Evolutionary conservation across 2,113 vertebrate species (phyloP).

Genomic region (Siniperca chuatsi): DNA sequence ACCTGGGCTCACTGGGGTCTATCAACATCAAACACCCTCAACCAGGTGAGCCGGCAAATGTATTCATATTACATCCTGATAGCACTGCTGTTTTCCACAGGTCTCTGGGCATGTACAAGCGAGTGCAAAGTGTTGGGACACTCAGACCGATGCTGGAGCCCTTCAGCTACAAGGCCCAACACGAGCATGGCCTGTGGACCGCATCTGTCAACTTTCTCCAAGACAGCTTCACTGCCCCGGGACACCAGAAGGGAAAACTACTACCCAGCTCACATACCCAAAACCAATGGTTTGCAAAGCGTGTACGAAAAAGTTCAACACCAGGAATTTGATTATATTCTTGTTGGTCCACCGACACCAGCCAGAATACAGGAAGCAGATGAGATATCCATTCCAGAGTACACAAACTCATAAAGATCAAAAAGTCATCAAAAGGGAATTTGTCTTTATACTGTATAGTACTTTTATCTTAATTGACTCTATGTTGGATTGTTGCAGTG

Average conservation of each 20-base stretch:
- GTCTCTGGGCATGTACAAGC: constrained; percentile 95
- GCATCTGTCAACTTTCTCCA: constrained; percentile 91
- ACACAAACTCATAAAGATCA: constrained; percentile 84
- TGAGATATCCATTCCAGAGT: constrained; percentile 91
- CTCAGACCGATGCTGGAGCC: constrained; percentile 98
- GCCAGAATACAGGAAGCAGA: constrained; percentile 93
- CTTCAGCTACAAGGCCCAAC: constrained; percentile 88
- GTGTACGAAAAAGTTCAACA: constrained; percentile 95
- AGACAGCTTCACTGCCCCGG: constrained; percentile 92
- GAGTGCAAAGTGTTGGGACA: constrained; percentile 98
- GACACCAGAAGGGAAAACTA: constrained; percentile 91
- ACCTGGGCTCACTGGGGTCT: constrained; percentile 22
- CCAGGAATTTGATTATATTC: constrained; percentile 92
- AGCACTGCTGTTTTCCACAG: constrained; percentile 75
- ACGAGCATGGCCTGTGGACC: constrained; percentile 83
- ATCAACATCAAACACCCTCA: constrained; percentile 15
- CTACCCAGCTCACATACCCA: constrained; percentile 91
- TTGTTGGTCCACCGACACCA: constrained; percentile 90
- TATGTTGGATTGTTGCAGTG: constrained; percentile 74
- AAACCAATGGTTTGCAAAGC: constrained; percentile 92
- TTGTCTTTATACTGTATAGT: constrained; percentile 74
- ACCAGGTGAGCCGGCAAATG: constrained; percentile 13
- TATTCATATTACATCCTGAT: constrained; percentile 29
- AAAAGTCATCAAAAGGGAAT: constrained; percentile 30
- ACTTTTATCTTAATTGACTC: constrained; percentile 64